A percentile compares a stretch with the other conserved stretches of the same genome.
Evolutionary conservation across 1,140 invertebrate genomes (phyloP).

Genomic region (Tenebrio molitor): DNA sequence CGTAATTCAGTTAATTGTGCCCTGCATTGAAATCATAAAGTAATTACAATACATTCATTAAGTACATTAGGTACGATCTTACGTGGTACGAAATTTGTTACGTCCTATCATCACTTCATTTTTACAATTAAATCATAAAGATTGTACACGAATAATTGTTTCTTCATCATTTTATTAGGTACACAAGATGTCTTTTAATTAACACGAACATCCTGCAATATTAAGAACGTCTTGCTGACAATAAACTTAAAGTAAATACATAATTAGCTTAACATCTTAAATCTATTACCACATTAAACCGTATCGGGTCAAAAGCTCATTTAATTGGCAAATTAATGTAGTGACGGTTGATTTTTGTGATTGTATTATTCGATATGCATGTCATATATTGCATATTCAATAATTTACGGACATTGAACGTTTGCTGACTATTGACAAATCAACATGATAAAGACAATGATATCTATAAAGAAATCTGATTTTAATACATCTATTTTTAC

Average conservation of each 20-base stretch:
- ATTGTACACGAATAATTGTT: not conserved
- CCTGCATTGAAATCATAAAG: constrained; percentile 3
- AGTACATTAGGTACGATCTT: constrained; percentile 7
- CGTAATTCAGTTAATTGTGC: constrained; percentile 12
- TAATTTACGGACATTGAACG: constrained; percentile 24
- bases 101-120: constrained; percentile 23
- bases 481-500: constrained; percentile 28
- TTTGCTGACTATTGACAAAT: constrained; percentile 31
- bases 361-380: constrained; percentile 32
- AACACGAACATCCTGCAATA: not conserved
- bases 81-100: constrained; percentile 25
- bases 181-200: no score
- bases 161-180: no score
- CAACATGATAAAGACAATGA: constrained; percentile 3
- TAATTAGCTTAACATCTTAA: no score
- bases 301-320: constrained; percentile 28
- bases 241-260: no score
- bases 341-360: constrained; percentile 24
- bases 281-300: constrained; percentile 16
- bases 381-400: constrained; percentile 15
- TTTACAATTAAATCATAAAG: constrained; percentile 16
- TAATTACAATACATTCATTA: constrained; percentile 26
- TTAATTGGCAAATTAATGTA: constrained; percentile 26
- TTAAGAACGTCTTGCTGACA: not conserved
- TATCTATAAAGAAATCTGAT: constrained; percentile 14